A percentile compares a stretch with the other conserved stretches of the same genome.
These are phyloP conservation scores for Sceloporus tristichus DNA, from an alignment of 2,113 vertebrate genomes.

Conservation along the genomic window DNA sequence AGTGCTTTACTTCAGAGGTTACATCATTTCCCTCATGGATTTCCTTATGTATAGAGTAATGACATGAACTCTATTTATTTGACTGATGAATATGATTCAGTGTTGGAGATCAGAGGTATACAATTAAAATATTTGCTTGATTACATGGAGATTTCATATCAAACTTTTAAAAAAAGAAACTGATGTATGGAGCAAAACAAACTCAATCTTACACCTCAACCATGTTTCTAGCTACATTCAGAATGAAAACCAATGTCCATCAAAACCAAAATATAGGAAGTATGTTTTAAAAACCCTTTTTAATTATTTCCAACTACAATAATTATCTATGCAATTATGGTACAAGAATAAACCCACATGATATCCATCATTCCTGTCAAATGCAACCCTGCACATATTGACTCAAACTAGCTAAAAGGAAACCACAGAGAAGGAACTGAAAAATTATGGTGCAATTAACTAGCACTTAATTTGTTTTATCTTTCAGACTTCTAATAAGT, in stretches of 20 bases:
- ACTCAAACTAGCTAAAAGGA: not conserved
- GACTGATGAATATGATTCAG: not conserved
- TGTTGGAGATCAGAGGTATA: not conserved
- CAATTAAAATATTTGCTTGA: not conserved
- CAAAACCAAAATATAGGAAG: not conserved
- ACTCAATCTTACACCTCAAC: not conserved
- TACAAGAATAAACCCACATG: not conserved
- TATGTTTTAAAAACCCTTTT: not conserved
- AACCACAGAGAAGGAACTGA: not conserved
- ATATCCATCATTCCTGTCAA: conserved; percentile 2
- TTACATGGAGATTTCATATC: not conserved
- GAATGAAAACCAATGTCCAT: not conserved
- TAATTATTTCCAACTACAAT: not conserved
- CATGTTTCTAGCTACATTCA: not conserved
- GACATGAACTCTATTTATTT: not conserved
- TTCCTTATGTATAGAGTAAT: not conserved
- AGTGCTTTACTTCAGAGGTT: not conserved
- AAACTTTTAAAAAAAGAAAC: not conserved
- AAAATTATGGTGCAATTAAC: not conserved
- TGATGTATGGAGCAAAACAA: not conserved
- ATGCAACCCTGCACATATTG: not conserved
- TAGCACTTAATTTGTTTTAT: not conserved
- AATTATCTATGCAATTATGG: not conserved
- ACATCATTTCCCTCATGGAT: too few species aligned
- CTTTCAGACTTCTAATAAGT: not conserved